Conservation (phyloP, 2,797 vertebrate genomes). For the Propithecus perrieri region DNA sequence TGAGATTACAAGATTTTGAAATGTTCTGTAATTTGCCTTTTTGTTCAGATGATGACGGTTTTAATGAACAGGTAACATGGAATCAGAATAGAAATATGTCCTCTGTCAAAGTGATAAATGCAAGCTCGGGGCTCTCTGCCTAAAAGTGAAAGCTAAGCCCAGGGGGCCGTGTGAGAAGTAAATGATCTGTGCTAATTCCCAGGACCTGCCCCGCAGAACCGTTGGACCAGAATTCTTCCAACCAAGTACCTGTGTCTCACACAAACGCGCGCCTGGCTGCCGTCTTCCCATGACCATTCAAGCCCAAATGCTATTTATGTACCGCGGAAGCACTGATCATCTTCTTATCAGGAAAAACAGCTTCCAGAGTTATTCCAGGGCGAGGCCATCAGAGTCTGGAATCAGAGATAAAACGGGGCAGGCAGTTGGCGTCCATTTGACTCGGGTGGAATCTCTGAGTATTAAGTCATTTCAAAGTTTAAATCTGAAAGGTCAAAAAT, state of each 20-base stretch:
- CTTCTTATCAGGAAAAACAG: not conserved
- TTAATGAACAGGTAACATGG: not conserved
- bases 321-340: not conserved
- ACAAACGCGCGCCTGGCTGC: rapidly evolving
- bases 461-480: not conserved
- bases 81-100: not conserved
- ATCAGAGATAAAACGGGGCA: not conserved
- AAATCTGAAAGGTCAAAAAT: not conserved
- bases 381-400: not conserved
- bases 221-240: not conserved
- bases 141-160: not conserved
- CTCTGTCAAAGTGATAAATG: not conserved
- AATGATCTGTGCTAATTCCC: not conserved
- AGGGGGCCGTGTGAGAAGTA: not conserved
- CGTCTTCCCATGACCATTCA: not conserved
- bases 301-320: not conserved
- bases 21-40: not conserved
- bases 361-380: not conserved
- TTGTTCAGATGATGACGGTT: not conserved
- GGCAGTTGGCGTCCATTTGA: not conserved
- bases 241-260: not conserved
- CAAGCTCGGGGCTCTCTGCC: not conserved
- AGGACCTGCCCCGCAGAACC: not conserved
- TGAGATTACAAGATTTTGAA: not conserved
- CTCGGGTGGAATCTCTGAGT: not conserved